Conservation (phyloP, 2,888 invertebrate species). For the Drosophila niveifrons region DNA sequence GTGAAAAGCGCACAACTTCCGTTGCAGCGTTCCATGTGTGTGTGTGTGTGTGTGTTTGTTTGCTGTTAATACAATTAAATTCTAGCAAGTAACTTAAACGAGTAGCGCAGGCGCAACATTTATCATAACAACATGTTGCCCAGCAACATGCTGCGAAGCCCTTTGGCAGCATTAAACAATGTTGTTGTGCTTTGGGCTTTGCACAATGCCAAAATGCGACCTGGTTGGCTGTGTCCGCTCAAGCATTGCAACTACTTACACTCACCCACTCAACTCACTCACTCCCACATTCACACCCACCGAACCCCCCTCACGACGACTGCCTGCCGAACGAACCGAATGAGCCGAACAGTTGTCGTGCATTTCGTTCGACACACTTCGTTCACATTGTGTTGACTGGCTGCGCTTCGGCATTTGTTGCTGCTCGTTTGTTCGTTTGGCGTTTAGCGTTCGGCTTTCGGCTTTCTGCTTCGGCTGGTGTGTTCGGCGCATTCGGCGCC, state of each 20-base stretch:
- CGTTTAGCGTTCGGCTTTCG: slow-evolving; percentile 4
- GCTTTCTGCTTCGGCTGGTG: neutral
- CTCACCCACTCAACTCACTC: neutral
- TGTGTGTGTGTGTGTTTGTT: slow-evolving; percentile 4
- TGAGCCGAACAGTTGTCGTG: slow-evolving; percentile 17
- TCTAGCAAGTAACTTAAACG: slow-evolving; percentile 18
- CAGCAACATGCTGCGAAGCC: slow-evolving; percentile 15
- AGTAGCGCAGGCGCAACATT: slow-evolving; percentile 62
- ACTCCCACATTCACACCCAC: neutral
- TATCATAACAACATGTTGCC: slow-evolving; percentile 45
- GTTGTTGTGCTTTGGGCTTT: slow-evolving; percentile 28
- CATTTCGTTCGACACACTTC: neutral
- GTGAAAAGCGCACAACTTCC: slow-evolving; percentile 47
- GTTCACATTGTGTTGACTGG: slow-evolving; percentile 4
- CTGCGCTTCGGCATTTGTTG: slow-evolving; percentile 8
- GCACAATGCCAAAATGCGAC: slow-evolving; percentile 34
- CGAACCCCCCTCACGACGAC: neutral
- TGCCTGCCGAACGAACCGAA: neutral
- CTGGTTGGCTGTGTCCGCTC: slow-evolving; percentile 63
- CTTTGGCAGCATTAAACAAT: slow-evolving; percentile 29
- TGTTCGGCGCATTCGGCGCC: slow-evolving; percentile 27
- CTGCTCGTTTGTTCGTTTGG: slow-evolving; percentile 11
- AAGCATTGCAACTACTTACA: slow-evolving; percentile 29
- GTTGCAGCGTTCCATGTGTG: slow-evolving; percentile 18
- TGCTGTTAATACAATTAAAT: slow-evolving; percentile 14